Base-by-base conservation (phyloP, 1,140 invertebrate genomes). In the Drosophila persimilis region DNA sequence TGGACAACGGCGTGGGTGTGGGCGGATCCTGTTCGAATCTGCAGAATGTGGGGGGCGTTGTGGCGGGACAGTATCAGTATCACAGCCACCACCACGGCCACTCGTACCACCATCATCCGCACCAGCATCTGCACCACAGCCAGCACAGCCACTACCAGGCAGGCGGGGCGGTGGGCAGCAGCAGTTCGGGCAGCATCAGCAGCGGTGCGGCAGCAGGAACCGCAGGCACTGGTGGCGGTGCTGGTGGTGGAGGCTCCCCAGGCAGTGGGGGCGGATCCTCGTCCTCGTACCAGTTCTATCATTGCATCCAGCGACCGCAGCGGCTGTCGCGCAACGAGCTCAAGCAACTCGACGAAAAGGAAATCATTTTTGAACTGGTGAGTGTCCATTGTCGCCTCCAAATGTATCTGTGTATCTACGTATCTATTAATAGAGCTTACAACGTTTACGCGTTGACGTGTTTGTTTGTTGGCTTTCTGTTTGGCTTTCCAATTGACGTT, bases 281-380 rank as follows among this genome's bases (percentile, higher is more conserved):
- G 0, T 39, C 35, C 11, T 11, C 35, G 3, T 88, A 77, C 77
- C 77, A 61, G 39, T 84, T 85, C 55, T 71, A 80, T 64, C 81
- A 74, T 31, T 83, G 79, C 64, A 76, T 73, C 74, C 90, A 92
- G 22, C 91, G 95, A 46, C 94, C 95, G 20, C 95, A 96, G 74
- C 93, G 96, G 15, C 92, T 95, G 65, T 96, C 95, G 0, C 92
- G 97, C 51, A 95, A 96, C 80, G 97, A 98, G 90, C 93, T 98
- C 1, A 94, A 96, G 80, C 95, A 97, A 48, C 92, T 99, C 61
- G 97, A 98, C 83, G 97, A 99, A 90, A 97, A 97, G 90, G 97
- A 99, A 92, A 94, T 99, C 50, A 98, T 99, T 90, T 98, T 98
- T 92, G 97, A 99, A 92, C 92, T 99, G 93, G 97, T 98, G 31